Base-by-base conservation (phyloP, 2,888 invertebrate species). In the Volucella inflata region DNA sequence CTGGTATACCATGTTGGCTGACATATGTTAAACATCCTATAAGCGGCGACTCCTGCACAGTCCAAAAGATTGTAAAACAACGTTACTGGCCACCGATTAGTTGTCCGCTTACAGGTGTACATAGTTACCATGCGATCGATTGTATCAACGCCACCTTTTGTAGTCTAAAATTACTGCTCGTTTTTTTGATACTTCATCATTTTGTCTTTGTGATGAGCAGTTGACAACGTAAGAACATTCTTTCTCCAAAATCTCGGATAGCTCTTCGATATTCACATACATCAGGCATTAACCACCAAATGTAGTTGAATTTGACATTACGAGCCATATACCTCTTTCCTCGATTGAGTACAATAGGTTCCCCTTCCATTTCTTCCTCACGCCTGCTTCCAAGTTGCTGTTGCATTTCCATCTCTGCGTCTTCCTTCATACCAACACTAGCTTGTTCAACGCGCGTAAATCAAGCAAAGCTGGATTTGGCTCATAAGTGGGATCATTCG, bases 21-120 rank as follows among this genome's bases (percentile, higher is more conserved):
- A 42, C 42, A 42, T 42, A 42, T 42, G 42, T 42, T 10, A 42
- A 42, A 42, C 42, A 42, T 42, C 10, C 10, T 42, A 16, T 65
- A 79, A 14, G 60, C 40, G 17, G 64, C 64, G 1, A 78, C 16
- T 30, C 16, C 65, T 40, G 57, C 71, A 21, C 40, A 46, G 8
- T 78, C 78, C 11, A 77, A 50, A 12, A 77, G 16, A 44, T 42
- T 42, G 8, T 10, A 8, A 42, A 42, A 42, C 10, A 9, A 9
- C 42, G 42, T 42, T 42, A 42, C 42, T 42, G 42, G 42, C 42
- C 42, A 10, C 42, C 42, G 8, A 42, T 10, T 42, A 8, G 42
- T 42, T 42, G 8, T 42, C 42, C 42, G 42, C 10, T 42, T 42
- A 42, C 42, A 42, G 42, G n/a, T n/a, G n/a, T n/a, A n/a, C n/a